phyloP scores from a whole-genome alignment of 2,888 invertebrate species.

The Pollenia labialis region DNA sequence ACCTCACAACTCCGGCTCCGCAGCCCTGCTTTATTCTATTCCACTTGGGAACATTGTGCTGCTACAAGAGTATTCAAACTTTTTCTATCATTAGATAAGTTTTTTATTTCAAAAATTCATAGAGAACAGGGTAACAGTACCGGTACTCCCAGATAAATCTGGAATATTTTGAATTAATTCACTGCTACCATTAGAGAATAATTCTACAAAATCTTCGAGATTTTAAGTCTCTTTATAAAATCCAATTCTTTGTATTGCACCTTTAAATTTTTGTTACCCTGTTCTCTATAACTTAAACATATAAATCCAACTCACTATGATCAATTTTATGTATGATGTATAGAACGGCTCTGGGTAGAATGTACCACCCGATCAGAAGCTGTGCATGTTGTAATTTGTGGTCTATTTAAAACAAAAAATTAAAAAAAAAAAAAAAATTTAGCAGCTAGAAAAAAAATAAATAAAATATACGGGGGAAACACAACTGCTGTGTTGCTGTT shows the following conservation, averaged over 20 bases:
- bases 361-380: conserved; percentile 69
- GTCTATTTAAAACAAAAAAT: conserved; percentile 59
- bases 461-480: conserved; percentile 33
- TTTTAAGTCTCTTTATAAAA: too few relatives aligned
- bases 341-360: conserved; percentile 50
- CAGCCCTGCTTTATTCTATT: too few relatives aligned
- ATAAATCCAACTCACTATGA: conserved; percentile 16
- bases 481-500: conserved; percentile 49
- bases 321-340: conserved; percentile 51
- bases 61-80: too few relatives aligned
- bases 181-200: too few relatives aligned
- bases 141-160: too few relatives aligned
- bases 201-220: too few relatives aligned
- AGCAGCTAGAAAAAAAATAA: conserved; percentile 3
- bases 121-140: too few relatives aligned
- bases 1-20: too few relatives aligned
- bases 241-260: not conserved
- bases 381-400: conserved; percentile 71
- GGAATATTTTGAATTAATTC: too few relatives aligned
- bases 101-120: too few relatives aligned
- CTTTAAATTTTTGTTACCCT: conserved; percentile 23
- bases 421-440: conserved; percentile 2
- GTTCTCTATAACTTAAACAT: conserved; percentile 22
- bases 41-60: too few relatives aligned
- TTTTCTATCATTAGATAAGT: too few relatives aligned